These are phyloP conservation scores for Salvelinus namaycush DNA, from an alignment of 2,113 vertebrate genomes.

Conservation along the genomic window DNA sequence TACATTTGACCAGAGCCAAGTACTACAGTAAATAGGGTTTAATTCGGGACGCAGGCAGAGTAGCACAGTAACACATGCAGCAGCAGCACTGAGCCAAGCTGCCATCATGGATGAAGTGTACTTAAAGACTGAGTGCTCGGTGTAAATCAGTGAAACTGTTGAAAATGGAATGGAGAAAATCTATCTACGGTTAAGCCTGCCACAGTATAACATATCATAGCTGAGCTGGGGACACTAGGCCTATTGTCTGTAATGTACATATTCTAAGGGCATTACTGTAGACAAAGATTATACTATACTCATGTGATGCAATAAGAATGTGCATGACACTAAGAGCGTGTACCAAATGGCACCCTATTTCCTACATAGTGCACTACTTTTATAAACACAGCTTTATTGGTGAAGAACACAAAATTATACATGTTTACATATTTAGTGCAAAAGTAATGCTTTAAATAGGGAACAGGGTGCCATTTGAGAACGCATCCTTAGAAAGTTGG, in stretches of 20 bases:
- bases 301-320: no score
- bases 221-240: background rate
- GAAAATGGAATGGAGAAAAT: conserved; percentile 33
- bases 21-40: no score
- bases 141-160: conserved; percentile 28
- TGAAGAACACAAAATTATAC: no score
- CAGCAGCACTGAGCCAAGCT: conserved; percentile 15
- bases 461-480: background rate
- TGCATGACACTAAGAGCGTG: no score
- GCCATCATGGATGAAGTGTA: conserved; percentile 32
- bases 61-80: background rate
- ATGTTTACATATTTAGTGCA: no score
- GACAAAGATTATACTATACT: background rate
- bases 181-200: conserved; percentile 19
- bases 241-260: no score
- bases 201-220: background rate
- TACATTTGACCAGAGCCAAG: no score
- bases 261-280: background rate
- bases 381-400: no score
- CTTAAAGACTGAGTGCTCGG: background rate
- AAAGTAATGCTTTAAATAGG: no score
- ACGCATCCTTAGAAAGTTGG: background rate
- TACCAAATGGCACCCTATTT: no score
- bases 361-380: no score
- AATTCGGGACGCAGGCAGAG: no score